phyloP scores from a whole-genome alignment of 2,888 invertebrate genomes.

The Parnassius glacialis region DNA sequence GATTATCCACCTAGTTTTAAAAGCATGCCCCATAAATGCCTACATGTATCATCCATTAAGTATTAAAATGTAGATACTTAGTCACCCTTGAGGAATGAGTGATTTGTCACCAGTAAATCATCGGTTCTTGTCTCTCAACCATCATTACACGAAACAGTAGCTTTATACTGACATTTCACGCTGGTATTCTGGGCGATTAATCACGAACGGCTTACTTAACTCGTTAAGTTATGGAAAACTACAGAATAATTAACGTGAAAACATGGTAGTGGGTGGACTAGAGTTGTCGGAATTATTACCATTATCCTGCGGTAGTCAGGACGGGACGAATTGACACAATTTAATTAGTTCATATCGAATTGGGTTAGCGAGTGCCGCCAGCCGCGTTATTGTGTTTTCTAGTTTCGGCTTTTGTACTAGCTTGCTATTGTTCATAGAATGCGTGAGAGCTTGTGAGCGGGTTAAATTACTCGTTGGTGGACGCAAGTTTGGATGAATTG shows the following conservation, averaged over 20 bases:
- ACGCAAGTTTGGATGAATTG: no score
- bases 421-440: constrained; percentile 7
- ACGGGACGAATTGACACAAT: constrained; percentile 13
- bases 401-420: constrained; percentile 3
- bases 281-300: not conserved
- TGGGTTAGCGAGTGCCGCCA: constrained; percentile 28
- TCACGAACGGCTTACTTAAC: not conserved
- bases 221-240: constrained; percentile 1
- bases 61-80: no score
- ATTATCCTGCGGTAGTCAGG: constrained; percentile 6
- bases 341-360: constrained; percentile 32
- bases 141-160: no score
- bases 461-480: no score
- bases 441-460: no score
- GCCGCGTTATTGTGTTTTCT: constrained; percentile 12
- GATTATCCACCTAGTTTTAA: no score
- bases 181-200: not conserved
- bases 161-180: no score
- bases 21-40: no score
- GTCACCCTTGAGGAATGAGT: no score
- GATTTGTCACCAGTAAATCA: no score
- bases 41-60: no score
- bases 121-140: no score
- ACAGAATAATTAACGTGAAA: not conserved
- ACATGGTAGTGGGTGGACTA: not conserved